These are phyloP conservation scores for Cosmia pyralina DNA, from an alignment of 2,888 invertebrate genomes.

Conservation along the genomic window DNA sequence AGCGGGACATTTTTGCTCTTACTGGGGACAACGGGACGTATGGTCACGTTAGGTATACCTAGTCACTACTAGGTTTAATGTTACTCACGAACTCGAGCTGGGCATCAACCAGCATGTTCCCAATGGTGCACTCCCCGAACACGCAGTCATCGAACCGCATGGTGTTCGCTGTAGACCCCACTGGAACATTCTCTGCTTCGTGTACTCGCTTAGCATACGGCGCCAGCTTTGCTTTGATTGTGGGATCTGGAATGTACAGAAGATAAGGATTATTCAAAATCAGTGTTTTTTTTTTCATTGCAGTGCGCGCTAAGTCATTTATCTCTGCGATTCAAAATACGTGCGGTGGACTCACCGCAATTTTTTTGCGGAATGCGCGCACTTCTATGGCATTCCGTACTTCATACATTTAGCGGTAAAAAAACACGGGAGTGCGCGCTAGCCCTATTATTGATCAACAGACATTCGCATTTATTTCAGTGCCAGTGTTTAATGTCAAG, in stretches of 20 bases:
- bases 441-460: too few relatives aligned
- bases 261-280: background rate
- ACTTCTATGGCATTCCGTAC: too few relatives aligned
- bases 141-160: conserved; percentile 90
- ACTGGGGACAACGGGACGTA: too few relatives aligned
- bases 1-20: too few relatives aligned
- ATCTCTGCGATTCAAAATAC: too few relatives aligned
- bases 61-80: background rate
- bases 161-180: conserved; percentile 90
- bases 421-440: too few relatives aligned
- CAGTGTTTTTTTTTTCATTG: too few relatives aligned
- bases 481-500: conserved; percentile 11
- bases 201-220: conserved; percentile 92
- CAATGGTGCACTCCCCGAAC: conserved; percentile 92
- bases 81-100: conserved; percentile 90
- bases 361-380: too few relatives aligned
- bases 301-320: too few relatives aligned
- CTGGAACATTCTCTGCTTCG: conserved; percentile 85
- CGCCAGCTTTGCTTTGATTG: conserved; percentile 89
- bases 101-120: conserved; percentile 92
- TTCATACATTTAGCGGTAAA: too few relatives aligned
- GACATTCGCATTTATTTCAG: background rate
- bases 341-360: too few relatives aligned
- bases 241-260: conserved; percentile 84
- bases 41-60: too few relatives aligned